Base-by-base conservation (phyloP, 2,888 invertebrate species). In the Dyspetes luteomarginatus region DNA sequence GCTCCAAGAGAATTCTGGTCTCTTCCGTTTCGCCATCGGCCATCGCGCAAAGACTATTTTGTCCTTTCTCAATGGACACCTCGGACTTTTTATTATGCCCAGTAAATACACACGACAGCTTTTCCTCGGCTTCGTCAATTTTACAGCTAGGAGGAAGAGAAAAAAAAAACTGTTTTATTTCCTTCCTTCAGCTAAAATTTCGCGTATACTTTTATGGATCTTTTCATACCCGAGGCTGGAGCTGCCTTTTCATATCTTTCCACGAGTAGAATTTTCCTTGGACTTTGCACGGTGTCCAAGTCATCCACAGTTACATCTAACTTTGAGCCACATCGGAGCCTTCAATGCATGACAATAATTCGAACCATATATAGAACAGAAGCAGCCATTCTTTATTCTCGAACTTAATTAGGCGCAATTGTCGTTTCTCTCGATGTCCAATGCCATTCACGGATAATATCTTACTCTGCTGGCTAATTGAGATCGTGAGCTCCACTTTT, bases 361-460 rank as follows among this genome's bases (percentile, higher is more conserved):
- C 71, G 43, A 26, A 17, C 60, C 71, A 67, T 76, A 65, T 65
- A 58, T 62, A 81, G 43, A 56, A 55, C 62, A 43, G 12, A 43
- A 77, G 30, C 17, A 30, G 55, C 19, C 24, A 30, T 69, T 73
- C 77, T 73, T 68, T 81, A 69, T 68, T 52, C 26, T 68, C 19
- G 30, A 76, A 75, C 72, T 80, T 83, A 81, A 84, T 84, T 84
- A 84, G 69, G n/a, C 55, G 41, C 58, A 72, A 81, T 82, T 65
- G 55, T 30, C 28, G 28, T 45, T 45, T 58, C 24, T 24, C 52
- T 48, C 41, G 56, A 28, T 41, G 60, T 36, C 7, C 52, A 69
- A 73, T 79, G 60, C 83, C 78, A 78, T 76, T 74, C 65, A 60
- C 69, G 69, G 81, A 69, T 84, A 80, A 84, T 84, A 71, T 82